Base-by-base conservation (phyloP, 2,113 vertebrate species). In the Centrocercus urophasianus region DNA sequence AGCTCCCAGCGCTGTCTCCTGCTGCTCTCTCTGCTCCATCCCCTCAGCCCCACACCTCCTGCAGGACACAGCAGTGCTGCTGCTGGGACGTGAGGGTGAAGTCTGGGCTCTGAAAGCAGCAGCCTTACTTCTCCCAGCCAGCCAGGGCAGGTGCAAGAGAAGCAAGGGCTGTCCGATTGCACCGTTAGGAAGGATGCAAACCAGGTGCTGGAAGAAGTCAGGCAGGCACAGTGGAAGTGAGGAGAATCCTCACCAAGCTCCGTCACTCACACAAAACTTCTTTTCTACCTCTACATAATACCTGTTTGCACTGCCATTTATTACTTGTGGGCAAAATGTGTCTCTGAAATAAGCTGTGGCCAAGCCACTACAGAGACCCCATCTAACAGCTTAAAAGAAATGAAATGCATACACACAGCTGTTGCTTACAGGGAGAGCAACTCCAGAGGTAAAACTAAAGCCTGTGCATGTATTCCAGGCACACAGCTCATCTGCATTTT, bases 241-340 rank as follows among this genome's bases (percentile, higher is more conserved):
- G 34, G n/a, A 42, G 19, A 45, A 34, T 11, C 2, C 10, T 43
- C 27, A 24, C 48, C 72, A 19, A 3, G 27, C 40, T 2, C 6
- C n/a, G 63, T 15, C 63, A 27, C 32, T n/a, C 57, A 15, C 12
- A 20, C 20, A 30, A 2, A 5, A 28, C 1, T 0, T 0, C 3
- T 22, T 80, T 54, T 50, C 60, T 11, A 42, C 11, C n/a, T 54
- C 28, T 5, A 24, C 38, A 2, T 3, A 16, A 1, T 32, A 11
- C 16, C 47, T 1, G 24, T 50, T 12, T 6, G 45, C 8, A 18
- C 8, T 21, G 25, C 11, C 47, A 6, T 34, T 12, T 43, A 11
- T 5, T 10, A 24, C 64, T 11, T 8, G 16, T 10, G 50, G 30
- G n/a, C 15, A 32, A 10, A 20, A 7, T 0, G 3, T 13, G 18